These are phyloP conservation scores for Hippocampus mohnikei DNA, from an alignment of 2,113 vertebrate species.

Conservation along the genomic window DNA sequence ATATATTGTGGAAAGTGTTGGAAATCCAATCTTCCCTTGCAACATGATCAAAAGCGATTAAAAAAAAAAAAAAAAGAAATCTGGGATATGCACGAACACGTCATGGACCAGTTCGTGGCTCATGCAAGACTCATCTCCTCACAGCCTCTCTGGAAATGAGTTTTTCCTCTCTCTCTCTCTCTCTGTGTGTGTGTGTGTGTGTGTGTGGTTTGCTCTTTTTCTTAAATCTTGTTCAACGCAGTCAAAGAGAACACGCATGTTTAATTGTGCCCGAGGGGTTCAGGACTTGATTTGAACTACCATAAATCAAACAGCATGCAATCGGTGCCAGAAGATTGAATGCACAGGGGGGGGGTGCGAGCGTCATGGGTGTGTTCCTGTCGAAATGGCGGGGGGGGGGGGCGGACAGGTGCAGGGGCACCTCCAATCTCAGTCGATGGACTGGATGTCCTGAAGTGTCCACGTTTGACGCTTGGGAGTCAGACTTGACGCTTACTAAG, in stretches of 20 bases:
- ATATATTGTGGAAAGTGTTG: background rate
- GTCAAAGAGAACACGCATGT: constrained; percentile 21
- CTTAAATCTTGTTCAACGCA: background rate
- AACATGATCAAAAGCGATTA: background rate
- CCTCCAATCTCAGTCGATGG: constrained; percentile 42
- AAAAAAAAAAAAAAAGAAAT: background rate
- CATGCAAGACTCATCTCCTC: no score
- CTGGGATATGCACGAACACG: background rate
- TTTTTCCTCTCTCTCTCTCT: no score
- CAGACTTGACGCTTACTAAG: constrained; percentile 60
- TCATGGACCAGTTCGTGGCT: background rate
- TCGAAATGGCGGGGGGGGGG: constrained; percentile 23
- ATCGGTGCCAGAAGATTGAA: constrained; percentile 26
- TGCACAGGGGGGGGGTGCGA: constrained; percentile 23
- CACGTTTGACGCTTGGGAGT: constrained; percentile 30
- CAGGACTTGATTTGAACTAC: constrained; percentile 31
- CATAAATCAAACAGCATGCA: constrained; percentile 36
- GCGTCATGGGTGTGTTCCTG: constrained; percentile 19
- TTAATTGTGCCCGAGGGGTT: constrained; percentile 30
- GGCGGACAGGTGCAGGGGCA: constrained; percentile 40
- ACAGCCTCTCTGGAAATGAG: background rate
- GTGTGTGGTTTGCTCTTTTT: background rate
- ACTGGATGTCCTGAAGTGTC: constrained; percentile 23
- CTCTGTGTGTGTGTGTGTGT: no score
- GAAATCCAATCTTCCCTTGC: background rate